phyloP scores from a whole-genome alignment of 2,797 vertebrate species.

The Astyanax mexicanus region DNA sequence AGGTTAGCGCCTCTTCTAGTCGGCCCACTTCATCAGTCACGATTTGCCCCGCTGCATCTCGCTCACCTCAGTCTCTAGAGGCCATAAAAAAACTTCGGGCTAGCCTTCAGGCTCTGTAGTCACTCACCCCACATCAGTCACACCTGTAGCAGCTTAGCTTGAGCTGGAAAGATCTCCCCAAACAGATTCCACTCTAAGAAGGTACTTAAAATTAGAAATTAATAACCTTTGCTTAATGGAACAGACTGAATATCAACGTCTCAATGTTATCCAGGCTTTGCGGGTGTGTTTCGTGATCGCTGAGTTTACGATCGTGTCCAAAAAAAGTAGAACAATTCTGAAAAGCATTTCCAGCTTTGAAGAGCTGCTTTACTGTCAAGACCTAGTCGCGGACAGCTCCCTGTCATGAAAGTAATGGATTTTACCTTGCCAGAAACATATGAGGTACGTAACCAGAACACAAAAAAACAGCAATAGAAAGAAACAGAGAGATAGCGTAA shows the following conservation, averaged over 20 bases:
- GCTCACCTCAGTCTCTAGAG: constrained; percentile 36
- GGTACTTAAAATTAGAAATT: constrained; percentile 4
- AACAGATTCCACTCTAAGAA: not conserved
- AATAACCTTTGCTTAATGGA: not conserved
- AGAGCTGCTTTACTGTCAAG: not conserved
- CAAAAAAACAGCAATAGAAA: constrained; percentile 74
- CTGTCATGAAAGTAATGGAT: constrained; percentile 72
- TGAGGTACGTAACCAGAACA: constrained; percentile 77
- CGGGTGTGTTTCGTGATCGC: not conserved
- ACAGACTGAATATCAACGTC: not conserved
- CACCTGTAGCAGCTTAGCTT: not conserved
- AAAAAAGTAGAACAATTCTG: not conserved
- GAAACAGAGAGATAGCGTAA: not conserved
- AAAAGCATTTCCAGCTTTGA: not conserved
- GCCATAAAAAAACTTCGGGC: constrained; percentile 42
- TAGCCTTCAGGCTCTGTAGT: not conserved
- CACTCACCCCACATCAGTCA: constrained; percentile 12
- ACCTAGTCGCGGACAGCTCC: not conserved
- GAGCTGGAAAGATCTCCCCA: not conserved
- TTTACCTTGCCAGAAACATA: constrained; percentile 69
- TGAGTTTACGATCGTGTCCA: not conserved
- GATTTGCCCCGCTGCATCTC: constrained; percentile 43
- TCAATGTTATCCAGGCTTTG: not conserved
- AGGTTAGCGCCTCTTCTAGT: constrained; percentile 45
- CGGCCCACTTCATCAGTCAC: constrained; percentile 43